Conservation (phyloP, 23 tunicate species). For the Styela clava region DNA sequence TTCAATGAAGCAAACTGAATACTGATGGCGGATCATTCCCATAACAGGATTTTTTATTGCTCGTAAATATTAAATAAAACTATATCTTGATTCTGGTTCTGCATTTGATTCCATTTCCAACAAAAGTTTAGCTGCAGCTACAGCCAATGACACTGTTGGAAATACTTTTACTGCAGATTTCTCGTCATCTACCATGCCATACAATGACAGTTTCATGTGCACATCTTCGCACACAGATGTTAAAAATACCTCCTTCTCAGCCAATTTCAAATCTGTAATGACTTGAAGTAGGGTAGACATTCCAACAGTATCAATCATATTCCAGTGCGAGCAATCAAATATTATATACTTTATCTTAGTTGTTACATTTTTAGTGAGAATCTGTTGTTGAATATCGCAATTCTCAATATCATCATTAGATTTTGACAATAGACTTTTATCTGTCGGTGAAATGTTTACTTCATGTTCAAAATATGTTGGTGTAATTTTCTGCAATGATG, state of each 20-base stretch:
- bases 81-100: background rate
- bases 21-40: no score
- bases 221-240: background rate
- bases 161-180: background rate
- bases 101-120: background rate
- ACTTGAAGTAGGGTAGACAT: conserved; percentile 61
- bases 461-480: background rate
- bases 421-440: background rate
- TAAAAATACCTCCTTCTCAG: background rate
- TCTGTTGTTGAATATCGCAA: background rate
- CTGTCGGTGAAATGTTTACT: background rate
- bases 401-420: background rate
- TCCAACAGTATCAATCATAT: conserved; percentile 79
- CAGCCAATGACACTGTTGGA: conserved; percentile 17
- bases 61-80: background rate
- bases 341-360: conserved; percentile 21
- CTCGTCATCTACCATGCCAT: conserved; percentile 2
- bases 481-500: conserved; percentile 31
- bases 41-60: no score
- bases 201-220: background rate
- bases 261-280: background rate
- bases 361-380: background rate
- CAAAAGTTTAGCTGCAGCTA: conserved; percentile 6
- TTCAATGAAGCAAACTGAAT: no score
- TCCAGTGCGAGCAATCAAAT: conserved; percentile 86